phyloP scores from a whole-genome alignment of 2,797 vertebrate genomes.

The Crenichthys baileyi region DNA sequence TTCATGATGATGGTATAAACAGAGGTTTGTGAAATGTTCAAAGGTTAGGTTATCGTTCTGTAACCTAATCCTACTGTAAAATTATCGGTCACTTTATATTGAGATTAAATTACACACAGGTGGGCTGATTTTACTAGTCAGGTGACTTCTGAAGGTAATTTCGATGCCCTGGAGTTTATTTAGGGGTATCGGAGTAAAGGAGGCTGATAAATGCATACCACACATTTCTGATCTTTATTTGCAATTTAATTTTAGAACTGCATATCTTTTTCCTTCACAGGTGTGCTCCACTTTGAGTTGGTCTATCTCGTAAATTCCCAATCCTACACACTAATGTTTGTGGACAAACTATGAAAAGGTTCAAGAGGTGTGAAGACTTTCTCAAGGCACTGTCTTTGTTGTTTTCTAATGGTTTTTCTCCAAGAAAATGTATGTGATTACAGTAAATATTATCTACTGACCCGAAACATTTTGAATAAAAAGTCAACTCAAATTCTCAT shows the following conservation, averaged over 20 bases:
- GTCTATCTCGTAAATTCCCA: not conserved
- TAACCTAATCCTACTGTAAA: not conserved
- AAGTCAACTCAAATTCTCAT: slow-evolving; percentile 34
- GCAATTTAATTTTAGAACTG: not conserved
- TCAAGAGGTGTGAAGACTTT: not conserved
- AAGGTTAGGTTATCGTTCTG: not conserved
- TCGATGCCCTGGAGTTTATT: not conserved
- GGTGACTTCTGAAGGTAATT: not conserved
- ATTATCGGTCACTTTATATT: not conserved
- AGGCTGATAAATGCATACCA: not conserved
- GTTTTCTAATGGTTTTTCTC: not conserved
- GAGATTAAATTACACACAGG: too few relatives aligned
- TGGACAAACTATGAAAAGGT: not conserved
- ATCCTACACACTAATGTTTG: not conserved
- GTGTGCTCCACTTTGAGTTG: not conserved
- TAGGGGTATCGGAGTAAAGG: not conserved
- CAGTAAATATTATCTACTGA: not conserved
- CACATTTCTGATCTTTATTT: not conserved
- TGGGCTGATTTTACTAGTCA: too few relatives aligned
- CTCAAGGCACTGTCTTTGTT: not conserved
- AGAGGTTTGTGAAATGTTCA: not conserved
- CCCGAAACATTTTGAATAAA: not conserved
- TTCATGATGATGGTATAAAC: too few relatives aligned
- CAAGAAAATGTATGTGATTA: not conserved
- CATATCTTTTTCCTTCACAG: not conserved